Conservation (phyloP, 2,797 vertebrate species). For the Parambassis ranga region DNA sequence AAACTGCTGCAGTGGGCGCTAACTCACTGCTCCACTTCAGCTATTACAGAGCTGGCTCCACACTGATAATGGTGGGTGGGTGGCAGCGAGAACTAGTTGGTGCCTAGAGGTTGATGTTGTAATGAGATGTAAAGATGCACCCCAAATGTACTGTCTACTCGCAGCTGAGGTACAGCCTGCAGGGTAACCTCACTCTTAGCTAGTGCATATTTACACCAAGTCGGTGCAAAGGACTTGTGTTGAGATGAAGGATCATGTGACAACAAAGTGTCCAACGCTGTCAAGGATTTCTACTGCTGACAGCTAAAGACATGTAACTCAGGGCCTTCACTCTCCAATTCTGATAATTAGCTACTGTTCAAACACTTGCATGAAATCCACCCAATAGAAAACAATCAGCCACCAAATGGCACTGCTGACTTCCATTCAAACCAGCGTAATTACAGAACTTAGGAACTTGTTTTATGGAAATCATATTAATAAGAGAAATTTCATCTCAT, state of each 20-base stretch:
- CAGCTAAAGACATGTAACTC: slow-evolving; percentile 23
- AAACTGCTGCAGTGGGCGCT: slow-evolving; percentile 6
- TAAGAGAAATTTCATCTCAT: slow-evolving; percentile 17
- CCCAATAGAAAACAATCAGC: slow-evolving; percentile 10
- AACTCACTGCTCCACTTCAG: background rate
- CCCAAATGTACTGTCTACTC: too few relatives aligned
- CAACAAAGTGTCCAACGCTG: background rate
- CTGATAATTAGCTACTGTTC: slow-evolving; percentile 36
- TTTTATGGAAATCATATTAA: slow-evolving; percentile 33
- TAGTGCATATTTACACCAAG: too few relatives aligned
- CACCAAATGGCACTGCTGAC: slow-evolving; percentile 14
- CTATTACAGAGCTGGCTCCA: background rate
- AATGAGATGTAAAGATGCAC: slow-evolving; percentile 34
- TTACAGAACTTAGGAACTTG: slow-evolving; percentile 9
- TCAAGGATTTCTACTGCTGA: slow-evolving; percentile 25
- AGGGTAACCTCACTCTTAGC: too few relatives aligned
- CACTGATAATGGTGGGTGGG: slow-evolving; percentile 20
- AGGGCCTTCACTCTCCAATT: slow-evolving; percentile 9
- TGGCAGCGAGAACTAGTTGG: background rate
- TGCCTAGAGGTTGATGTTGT: background rate
- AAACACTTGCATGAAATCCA: slow-evolving; percentile 31
- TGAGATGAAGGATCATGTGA: slow-evolving; percentile 6
- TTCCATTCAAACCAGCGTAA: slow-evolving; percentile 19
- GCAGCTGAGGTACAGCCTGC: too few relatives aligned
- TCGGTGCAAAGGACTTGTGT: too few relatives aligned